Evolutionary conservation across 2,113 vertebrate genomes (phyloP).

Genomic region (Genyomyrus donnyi): DNA sequence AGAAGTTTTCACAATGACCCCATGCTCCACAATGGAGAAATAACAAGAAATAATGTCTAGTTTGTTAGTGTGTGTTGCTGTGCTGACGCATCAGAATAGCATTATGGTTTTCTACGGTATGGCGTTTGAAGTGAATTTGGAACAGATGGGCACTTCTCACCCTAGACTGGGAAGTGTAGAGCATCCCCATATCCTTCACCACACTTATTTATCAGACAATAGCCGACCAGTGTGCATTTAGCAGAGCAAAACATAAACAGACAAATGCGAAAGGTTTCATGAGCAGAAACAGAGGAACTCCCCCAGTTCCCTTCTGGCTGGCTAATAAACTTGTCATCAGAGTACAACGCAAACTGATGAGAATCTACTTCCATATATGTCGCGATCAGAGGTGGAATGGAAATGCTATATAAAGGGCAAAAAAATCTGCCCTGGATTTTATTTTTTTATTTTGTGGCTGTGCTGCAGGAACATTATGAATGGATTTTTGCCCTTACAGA

Average conservation of each 20-base stretch:
- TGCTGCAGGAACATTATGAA: neutral
- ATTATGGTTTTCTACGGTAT: neutral
- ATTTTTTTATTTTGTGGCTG: conserved; percentile 36
- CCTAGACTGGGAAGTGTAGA: neutral
- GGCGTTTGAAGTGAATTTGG: neutral
- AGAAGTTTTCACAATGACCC: neutral
- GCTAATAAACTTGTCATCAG: conserved; percentile 78
- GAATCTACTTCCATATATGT: conserved; percentile 38
- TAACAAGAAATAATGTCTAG: conserved; percentile 9
- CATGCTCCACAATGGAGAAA: neutral
- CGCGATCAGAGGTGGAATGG: conserved; percentile 19
- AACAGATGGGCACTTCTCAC: neutral
- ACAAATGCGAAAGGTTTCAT: conserved; percentile 18
- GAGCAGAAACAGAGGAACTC: conserved; percentile 59
- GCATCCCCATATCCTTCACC: neutral
- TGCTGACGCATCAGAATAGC: conserved; percentile 23
- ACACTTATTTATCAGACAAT: neutral
- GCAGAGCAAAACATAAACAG: neutral
- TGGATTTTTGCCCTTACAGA: conserved; percentile 17
- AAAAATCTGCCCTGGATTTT: conserved; percentile 45
- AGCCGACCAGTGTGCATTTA: neutral
- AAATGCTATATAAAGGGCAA: conserved; percentile 22
- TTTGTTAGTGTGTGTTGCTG: neutral
- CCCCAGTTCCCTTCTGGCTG: conserved; percentile 33
- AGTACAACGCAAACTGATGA: conserved; percentile 62